These are phyloP conservation scores for Sympetrum striolatum DNA, from an alignment of 2,888 invertebrate genomes.

Conservation along the genomic window DNA sequence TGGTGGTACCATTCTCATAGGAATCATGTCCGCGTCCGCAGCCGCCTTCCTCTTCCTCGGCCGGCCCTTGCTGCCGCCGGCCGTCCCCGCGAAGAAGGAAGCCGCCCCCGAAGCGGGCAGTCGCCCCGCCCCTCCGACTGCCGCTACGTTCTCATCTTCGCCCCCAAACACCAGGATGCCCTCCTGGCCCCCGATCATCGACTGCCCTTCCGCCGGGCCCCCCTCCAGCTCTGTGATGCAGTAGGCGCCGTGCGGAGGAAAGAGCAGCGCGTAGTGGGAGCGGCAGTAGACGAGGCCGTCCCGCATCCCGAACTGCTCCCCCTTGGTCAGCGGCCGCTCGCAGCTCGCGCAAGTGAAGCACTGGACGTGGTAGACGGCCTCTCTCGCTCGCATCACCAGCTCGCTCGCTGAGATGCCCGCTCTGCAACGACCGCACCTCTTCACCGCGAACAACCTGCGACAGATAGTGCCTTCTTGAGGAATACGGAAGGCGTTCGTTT, in stretches of 20 bases:
- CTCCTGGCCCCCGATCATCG: constrained; percentile 44
- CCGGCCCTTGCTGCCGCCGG: constrained; percentile 71
- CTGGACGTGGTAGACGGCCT: constrained; percentile 85
- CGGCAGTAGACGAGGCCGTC: constrained; percentile 76
- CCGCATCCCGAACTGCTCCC: constrained; percentile 90
- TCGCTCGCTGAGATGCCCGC: constrained; percentile 86
- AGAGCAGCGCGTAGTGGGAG: constrained; percentile 73
- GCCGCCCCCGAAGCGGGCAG: constrained; percentile 55
- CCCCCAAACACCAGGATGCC: constrained; percentile 44
- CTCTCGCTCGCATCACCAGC: constrained; percentile 88
- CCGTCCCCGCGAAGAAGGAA: constrained; percentile 68
- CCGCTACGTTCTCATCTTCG: constrained; percentile 18
- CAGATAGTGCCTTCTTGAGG: constrained; percentile 33
- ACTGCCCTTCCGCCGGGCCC: background rate
- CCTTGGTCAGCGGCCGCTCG: constrained; percentile 80
- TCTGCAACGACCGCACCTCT: constrained; percentile 85
- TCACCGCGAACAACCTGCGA: constrained; percentile 83
- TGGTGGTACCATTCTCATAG: constrained; percentile 28
- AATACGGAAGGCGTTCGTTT: too few species aligned
- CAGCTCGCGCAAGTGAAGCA: constrained; percentile 91
- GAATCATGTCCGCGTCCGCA: constrained; percentile 45
- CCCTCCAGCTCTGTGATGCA: constrained; percentile 45
- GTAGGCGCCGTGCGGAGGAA: constrained; percentile 50
- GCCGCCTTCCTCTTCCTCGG: constrained; percentile 79
- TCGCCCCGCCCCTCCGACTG: constrained; percentile 24